Conservation (phyloP, 2,113 vertebrate genomes). For the Gopherus flavomarginatus region DNA sequence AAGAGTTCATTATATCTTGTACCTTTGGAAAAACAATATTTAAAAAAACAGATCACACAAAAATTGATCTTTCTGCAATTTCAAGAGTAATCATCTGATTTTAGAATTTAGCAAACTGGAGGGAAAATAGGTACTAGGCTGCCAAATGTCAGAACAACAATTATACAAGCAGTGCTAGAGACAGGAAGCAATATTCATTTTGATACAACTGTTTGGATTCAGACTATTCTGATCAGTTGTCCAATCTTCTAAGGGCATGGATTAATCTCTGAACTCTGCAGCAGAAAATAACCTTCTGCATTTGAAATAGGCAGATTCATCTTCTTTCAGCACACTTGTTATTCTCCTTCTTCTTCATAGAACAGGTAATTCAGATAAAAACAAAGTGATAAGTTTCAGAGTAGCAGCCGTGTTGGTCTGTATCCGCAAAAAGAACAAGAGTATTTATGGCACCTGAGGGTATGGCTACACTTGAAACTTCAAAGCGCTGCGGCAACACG, state of each 20-base stretch:
- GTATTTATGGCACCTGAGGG: too few species aligned
- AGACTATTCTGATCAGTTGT: background rate
- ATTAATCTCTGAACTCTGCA: background rate
- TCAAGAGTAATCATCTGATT: background rate
- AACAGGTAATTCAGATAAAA: background rate
- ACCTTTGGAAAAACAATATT: background rate
- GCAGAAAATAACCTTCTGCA: background rate
- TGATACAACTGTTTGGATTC: background rate
- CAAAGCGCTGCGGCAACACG: too few species aligned
- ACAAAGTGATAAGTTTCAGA: accelerated
- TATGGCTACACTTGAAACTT: too few species aligned
- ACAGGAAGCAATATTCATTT: background rate
- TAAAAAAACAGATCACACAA: background rate
- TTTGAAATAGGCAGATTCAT: background rate
- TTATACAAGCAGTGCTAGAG: background rate
- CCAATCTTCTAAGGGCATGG: background rate
- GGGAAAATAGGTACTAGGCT: background rate
- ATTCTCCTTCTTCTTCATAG: background rate
- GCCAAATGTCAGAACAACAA: background rate
- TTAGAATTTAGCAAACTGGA: background rate
- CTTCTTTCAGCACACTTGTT: background rate
- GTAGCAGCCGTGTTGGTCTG: too few species aligned
- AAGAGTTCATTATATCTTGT: background rate
- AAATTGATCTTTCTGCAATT: background rate
- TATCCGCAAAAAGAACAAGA: too few species aligned